Conservation (phyloP, 1,140 invertebrate species). For the Rhagoletis zephyria region DNA sequence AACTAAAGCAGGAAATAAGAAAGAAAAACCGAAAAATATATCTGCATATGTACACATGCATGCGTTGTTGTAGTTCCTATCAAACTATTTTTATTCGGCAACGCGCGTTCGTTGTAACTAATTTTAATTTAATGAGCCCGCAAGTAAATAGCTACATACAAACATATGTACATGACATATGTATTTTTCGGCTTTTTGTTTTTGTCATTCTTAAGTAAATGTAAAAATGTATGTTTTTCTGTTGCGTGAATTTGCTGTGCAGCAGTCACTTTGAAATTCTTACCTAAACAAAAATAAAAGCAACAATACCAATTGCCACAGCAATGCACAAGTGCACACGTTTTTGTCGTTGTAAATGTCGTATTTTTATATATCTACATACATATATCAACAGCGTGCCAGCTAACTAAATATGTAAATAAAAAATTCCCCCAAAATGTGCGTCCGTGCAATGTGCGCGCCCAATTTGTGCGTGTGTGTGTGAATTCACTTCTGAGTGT, state of each 20-base stretch:
- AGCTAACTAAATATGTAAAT: constrained; percentile 8
- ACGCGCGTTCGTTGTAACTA: not conserved
- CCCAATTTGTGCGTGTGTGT: too few relatives aligned
- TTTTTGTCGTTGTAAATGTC: not conserved
- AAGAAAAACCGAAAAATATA: not conserved
- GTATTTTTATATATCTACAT: constrained; percentile 32
- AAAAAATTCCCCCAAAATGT: constrained; percentile 43
- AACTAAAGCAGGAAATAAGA: not conserved
- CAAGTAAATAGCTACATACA: constrained; percentile 22
- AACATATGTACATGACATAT: not conserved
- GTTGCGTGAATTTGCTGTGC: not conserved
- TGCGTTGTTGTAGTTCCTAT: not conserved
- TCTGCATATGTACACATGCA: not conserved
- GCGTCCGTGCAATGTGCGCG: not conserved
- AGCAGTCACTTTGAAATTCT: not conserved
- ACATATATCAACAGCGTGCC: not conserved
- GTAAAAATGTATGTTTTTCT: not conserved
- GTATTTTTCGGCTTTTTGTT: too few relatives aligned
- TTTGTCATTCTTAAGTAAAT: too few relatives aligned
- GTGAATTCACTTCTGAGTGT: not conserved
- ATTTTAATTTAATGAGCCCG: constrained; percentile 47
- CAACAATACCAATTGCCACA: not conserved
- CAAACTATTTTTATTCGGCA: not conserved
- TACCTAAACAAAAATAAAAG: not conserved
- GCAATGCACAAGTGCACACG: not conserved